Evolutionary conservation across 2,888 invertebrate genomes (phyloP).

Genomic region (Lithophane ornitopus): DNA sequence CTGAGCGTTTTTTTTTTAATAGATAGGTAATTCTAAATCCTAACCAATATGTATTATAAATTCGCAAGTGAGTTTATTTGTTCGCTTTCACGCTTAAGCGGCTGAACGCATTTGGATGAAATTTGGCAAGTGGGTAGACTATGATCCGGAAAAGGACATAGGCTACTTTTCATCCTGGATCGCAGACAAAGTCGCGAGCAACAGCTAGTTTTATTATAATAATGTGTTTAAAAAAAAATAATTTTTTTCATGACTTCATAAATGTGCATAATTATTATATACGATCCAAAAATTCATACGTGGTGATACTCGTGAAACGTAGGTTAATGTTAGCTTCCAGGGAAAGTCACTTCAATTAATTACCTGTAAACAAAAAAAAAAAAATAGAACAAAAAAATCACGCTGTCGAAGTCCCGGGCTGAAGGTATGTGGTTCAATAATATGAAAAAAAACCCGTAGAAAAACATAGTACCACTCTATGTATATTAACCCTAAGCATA

Average conservation of each 20-base stretch:
- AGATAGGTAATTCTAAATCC: no score
- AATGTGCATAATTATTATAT: no score
- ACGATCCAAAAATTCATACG: not conserved
- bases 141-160: no score
- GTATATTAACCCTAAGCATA: not conserved
- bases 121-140: no score
- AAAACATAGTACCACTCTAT: not conserved
- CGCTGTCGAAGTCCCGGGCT: no score
- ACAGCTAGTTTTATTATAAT: no score
- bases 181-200: no score
- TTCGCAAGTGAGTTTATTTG: no score
- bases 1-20: not conserved
- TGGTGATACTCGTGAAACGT: not conserved
- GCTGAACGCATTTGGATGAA: no score
- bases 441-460: not conserved
- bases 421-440: not conserved
- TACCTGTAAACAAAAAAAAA: constrained; percentile 43
- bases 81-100: no score
- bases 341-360: not conserved
- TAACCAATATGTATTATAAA: no score
- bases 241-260: not conserved
- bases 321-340: not conserved
- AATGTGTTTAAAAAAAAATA: not conserved
- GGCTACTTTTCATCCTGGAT: no score
- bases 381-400: not conserved